These are phyloP conservation scores for Lepidurus apus DNA, from an alignment of 1,140 invertebrate species.

Conservation along the genomic window DNA sequence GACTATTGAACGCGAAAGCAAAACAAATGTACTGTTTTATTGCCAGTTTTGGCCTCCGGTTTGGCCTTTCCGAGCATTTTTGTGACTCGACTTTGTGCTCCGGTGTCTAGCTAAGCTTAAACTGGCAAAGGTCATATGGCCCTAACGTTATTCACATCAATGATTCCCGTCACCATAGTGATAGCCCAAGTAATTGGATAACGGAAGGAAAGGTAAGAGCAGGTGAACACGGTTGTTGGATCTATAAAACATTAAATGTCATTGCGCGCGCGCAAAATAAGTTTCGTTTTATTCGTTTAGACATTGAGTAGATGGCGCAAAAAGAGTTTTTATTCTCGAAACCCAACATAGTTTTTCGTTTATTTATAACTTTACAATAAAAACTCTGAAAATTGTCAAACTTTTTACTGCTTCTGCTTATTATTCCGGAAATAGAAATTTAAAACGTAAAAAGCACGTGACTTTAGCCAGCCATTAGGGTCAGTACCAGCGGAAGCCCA, in stretches of 20 bases:
- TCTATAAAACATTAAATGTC: background rate
- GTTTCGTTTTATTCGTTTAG: background rate
- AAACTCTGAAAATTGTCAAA: too few species aligned
- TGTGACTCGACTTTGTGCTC: background rate
- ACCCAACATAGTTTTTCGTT: too few species aligned
- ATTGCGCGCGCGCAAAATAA: background rate
- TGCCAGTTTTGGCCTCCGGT: background rate
- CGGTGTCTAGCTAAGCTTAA: background rate
- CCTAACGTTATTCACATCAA: background rate
- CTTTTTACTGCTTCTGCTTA: too few species aligned
- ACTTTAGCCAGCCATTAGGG: too few species aligned
- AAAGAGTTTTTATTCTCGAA: too few species aligned
- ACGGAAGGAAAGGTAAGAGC: background rate
- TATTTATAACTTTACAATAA: too few species aligned
- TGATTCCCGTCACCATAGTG: background rate
- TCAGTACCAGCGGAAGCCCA: too few species aligned
- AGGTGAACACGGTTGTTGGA: background rate
- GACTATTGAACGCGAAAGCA: background rate
- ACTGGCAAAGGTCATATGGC: background rate
- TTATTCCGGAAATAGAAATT: too few species aligned
- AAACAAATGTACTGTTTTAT: slow-evolving; percentile 17
- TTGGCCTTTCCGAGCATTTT: slow-evolving; percentile 27
- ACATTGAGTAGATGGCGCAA: background rate
- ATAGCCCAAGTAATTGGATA: background rate
- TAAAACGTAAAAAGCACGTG: too few species aligned